These are phyloP conservation scores for Drosophila infuscata DNA, from an alignment of 2,888 invertebrate species.

Conservation along the genomic window DNA sequence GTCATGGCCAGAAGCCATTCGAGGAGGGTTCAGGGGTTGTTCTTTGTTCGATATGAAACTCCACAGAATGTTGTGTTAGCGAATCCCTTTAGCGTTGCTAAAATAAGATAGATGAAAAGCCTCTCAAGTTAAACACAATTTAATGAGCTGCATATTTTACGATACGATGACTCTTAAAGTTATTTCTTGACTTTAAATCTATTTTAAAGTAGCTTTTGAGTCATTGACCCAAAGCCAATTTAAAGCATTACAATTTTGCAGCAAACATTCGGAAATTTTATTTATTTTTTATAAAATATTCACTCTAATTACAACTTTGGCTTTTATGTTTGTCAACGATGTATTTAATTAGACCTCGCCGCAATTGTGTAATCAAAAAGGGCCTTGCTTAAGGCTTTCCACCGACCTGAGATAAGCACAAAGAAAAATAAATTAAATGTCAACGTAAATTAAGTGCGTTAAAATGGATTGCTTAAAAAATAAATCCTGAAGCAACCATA, in stretches of 20 bases:
- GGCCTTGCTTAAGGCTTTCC: slow-evolving; percentile 3
- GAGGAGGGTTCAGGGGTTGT: not conserved
- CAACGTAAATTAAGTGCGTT: not conserved
- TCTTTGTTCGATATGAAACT: not conserved
- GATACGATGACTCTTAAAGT: not conserved
- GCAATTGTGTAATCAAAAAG: slow-evolving; percentile 14
- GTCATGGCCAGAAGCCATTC: not conserved
- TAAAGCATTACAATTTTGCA: not conserved
- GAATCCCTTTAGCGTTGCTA: not conserved
- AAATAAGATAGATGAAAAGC: not conserved
- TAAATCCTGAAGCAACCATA: slow-evolving; percentile 11
- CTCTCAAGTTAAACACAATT: not conserved
- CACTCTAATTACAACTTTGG: slow-evolving; percentile 5
- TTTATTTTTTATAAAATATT: not conserved
- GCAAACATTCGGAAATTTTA: not conserved
- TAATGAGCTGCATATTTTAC: not conserved
- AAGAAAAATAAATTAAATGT: slow-evolving; percentile 7
- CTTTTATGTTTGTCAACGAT: slow-evolving; percentile 6
- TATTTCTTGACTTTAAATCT: not conserved
- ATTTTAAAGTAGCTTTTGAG: not conserved
- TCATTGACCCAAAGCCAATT: not conserved
- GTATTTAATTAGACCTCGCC: slow-evolving; percentile 15
- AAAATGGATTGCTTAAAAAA: not conserved
- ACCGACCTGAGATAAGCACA: not conserved
- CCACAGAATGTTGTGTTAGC: not conserved